A percentile compares a stretch with the other conserved stretches of the same genome.
These are phyloP conservation scores for Drosophila bunnanda DNA, from an alignment of 2,888 invertebrate species.

Conservation along the genomic window DNA sequence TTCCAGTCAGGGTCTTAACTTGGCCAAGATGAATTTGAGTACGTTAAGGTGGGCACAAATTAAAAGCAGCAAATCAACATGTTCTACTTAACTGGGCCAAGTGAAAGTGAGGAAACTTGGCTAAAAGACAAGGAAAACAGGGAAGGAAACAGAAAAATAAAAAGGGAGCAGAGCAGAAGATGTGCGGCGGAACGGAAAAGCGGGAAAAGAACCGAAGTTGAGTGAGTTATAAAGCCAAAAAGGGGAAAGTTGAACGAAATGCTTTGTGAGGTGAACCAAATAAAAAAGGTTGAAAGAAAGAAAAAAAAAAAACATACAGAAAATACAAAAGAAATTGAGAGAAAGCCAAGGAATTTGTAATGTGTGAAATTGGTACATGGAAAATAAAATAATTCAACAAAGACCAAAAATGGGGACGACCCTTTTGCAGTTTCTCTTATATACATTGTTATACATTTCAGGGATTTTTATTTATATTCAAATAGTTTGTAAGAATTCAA, in stretches of 20 bases:
- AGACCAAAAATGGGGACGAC: slow-evolving; percentile 3
- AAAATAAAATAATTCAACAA: slow-evolving; percentile 12
- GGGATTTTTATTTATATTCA: slow-evolving; percentile 5
- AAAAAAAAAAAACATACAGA: background rate
- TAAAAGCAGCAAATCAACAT: slow-evolving; percentile 48
- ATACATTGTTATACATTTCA: background rate
- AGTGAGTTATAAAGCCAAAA: slow-evolving; percentile 47
- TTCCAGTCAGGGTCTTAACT: slow-evolving; percentile 27
- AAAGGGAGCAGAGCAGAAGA: background rate
- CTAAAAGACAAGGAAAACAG: background rate
- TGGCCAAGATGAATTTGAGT: slow-evolving; percentile 42
- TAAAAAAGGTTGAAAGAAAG: slow-evolving; percentile 23
- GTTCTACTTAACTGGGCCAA: slow-evolving; percentile 39
- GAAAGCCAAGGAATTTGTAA: slow-evolving; percentile 4
- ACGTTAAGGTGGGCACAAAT: slow-evolving; percentile 37
- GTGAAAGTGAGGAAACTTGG: slow-evolving; percentile 23
- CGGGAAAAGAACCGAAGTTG: slow-evolving; percentile 15
- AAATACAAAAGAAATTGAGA: slow-evolving; percentile 24
- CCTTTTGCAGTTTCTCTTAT: background rate
- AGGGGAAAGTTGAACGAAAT: slow-evolving; percentile 36
- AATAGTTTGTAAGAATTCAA: background rate
- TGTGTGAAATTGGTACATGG: slow-evolving; percentile 10
- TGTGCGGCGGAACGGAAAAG: slow-evolving; percentile 20
- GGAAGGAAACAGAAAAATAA: background rate
- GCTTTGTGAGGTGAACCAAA: slow-evolving; percentile 40